Base-by-base conservation (phyloP, 2,888 invertebrate species). In the Ethmia dodecea region DNA sequence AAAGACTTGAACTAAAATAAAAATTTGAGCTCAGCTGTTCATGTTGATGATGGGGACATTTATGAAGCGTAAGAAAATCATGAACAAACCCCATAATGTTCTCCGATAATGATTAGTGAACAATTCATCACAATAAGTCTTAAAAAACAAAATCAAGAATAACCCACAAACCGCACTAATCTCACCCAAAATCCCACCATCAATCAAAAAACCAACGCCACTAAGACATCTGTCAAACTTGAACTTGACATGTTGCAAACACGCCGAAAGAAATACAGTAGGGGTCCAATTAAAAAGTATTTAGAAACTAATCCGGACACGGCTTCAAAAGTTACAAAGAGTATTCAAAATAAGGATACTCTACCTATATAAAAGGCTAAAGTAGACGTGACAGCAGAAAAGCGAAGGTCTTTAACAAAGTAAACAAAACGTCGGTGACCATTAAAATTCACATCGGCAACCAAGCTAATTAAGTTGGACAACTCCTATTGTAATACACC, bases 261-360 rank as follows among this genome's bases (percentile, higher is more conserved):
- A 30, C 32, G 35, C 39, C 37, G 46, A 47, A 45, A 44, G 35
- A 39, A 30, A 43, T 45, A 53, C 61, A 56, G 56, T 52, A 57
- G 61, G 66, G 58, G 52, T 37, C 71, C 73, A 77, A 81, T 81
- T 79, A 79, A 74, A 75, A 57, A 52, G 60, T 64, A 68, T 68
- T 80, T 79, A 70, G 54, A 65, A 61, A 51, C 46, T 71, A 74
- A 76, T 75, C 70, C 60, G 44, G 38, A 55, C 56, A 53, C 35
- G 33, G 38, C 24, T 41, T 37, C 3, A 41, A 46, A 49, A 9
- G 14, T 20, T 27, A 38, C 34, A 31, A 31, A 13, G 18, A 25
- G 11, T 38, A 28, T 35, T 31, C 28, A 11, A 35, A 35, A 18
- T 13, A 38, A 35, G 31, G 30, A 13, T 10, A 8, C 18, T 5